Conservation (phyloP, 2,797 vertebrate genomes). For the Pseudomugil gertrudae region DNA sequence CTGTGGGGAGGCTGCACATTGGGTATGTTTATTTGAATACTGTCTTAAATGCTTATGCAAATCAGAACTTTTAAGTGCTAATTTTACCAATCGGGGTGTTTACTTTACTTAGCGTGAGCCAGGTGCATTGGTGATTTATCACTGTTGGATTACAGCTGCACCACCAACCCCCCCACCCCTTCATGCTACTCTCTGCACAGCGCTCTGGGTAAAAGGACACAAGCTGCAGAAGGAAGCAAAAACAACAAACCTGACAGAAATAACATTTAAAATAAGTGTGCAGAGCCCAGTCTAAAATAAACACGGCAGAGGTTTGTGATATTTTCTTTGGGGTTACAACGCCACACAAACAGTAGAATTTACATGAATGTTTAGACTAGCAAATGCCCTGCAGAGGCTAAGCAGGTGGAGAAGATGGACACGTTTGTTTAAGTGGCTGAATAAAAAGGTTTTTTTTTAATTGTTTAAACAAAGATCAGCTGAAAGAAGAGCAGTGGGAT, state of each 20-base stretch:
- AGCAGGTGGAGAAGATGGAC: slow-evolving; percentile 70
- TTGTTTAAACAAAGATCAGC: fast-evolving
- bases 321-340: slow-evolving; percentile 65
- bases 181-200: not conserved
- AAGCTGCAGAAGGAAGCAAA: slow-evolving; percentile 26
- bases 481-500: fast-evolving
- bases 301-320: slow-evolving; percentile 19
- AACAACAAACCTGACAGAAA: slow-evolving; percentile 44
- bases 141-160: slow-evolving; percentile 44
- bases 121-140: slow-evolving; percentile 67
- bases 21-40: slow-evolving; percentile 61
- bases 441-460: slow-evolving; percentile 15
- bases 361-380: slow-evolving; percentile 84
- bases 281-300: slow-evolving; percentile 13
- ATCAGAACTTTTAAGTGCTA: slow-evolving; percentile 68
- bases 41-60: slow-evolving; percentile 66
- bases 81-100: slow-evolving; percentile 63
- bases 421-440: slow-evolving; percentile 20
- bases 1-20: slow-evolving; percentile 7
- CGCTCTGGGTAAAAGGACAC: not conserved
- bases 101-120: slow-evolving; percentile 50
- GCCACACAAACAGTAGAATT: slow-evolving; percentile 76
- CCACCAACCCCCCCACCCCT: slow-evolving; percentile 24
- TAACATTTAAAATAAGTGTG: slow-evolving; percentile 35
- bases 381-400: slow-evolving; percentile 77